A percentile compares a stretch with the other conserved stretches of the same genome.
Conservation (phyloP, 2,113 vertebrate genomes). For the Lasiurus borealis region DNA sequence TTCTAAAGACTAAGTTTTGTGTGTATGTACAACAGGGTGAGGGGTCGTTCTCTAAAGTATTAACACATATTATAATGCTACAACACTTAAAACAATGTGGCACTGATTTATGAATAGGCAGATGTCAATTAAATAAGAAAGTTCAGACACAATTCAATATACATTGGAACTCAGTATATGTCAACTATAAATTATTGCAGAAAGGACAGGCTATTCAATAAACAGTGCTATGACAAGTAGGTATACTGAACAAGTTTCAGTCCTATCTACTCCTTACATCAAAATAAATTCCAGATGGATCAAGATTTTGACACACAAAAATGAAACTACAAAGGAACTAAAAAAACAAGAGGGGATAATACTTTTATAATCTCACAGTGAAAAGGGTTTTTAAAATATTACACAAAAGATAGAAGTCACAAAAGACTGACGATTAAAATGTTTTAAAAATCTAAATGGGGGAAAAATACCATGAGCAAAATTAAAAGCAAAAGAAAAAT, state of each 20-base stretch:
- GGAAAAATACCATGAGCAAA: neutral
- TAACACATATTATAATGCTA: slow-evolving; percentile 21
- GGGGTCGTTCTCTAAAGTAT: neutral
- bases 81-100: slow-evolving; percentile 1
- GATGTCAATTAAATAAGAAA: neutral
- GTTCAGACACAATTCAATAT: slow-evolving; percentile 33
- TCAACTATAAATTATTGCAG: slow-evolving; percentile 13
- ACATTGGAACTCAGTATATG: neutral
- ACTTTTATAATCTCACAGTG: slow-evolving; percentile 18
- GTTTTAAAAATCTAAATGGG: neutral
- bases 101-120: neutral
- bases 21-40: neutral
- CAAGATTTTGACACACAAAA: neutral
- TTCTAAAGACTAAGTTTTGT: neutral
- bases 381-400: neutral
- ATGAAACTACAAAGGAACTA: neutral
- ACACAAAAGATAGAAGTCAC: neutral
- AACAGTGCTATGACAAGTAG: neutral
- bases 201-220: slow-evolving; percentile 16
- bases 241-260: neutral
- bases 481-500: neutral
- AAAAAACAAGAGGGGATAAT: neutral
- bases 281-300: slow-evolving; percentile 39
- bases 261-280: neutral
- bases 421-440: neutral